Conservation (phyloP, 2,888 invertebrate species). For the Pogonocherus hispidulus region DNA sequence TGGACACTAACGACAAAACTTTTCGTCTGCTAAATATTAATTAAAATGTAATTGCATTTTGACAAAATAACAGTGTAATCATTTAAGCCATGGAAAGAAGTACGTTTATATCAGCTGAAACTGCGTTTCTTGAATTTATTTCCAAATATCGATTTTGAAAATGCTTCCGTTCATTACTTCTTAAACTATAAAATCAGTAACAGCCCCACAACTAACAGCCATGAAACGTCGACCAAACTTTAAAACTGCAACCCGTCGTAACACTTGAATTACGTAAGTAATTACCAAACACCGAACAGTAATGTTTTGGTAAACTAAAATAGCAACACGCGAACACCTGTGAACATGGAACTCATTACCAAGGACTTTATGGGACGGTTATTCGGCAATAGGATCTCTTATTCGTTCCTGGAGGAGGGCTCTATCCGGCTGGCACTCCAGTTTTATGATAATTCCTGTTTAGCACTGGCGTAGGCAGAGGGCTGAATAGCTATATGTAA, state of each 20-base stretch:
- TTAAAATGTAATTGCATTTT: too few species aligned
- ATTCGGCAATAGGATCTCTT: conserved; percentile 52
- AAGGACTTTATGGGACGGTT: conserved; percentile 60
- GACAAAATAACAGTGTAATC: too few species aligned
- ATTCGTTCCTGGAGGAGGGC: conserved; percentile 41
- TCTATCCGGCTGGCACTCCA: conserved; percentile 44
- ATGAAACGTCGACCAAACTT: neutral
- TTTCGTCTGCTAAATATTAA: too few species aligned
- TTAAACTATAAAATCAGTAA: too few species aligned
- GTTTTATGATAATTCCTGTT: conserved; percentile 56
- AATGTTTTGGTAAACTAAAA: conserved; percentile 55
- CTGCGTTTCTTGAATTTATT: too few species aligned
- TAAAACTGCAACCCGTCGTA: neutral
- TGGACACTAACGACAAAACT: too few species aligned
- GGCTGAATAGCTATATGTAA: too few species aligned
- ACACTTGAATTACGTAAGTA: conserved; percentile 43
- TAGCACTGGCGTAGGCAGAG: conserved; percentile 3
- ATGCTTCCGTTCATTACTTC: too few species aligned
- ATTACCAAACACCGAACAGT: conserved; percentile 54
- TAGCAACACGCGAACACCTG: conserved; percentile 59
- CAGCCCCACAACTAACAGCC: neutral
- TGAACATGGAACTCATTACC: conserved; percentile 60
- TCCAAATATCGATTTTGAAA: too few species aligned
- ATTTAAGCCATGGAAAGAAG: too few species aligned
- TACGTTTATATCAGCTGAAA: too few species aligned